Base-by-base conservation (phyloP, 1,140 invertebrate genomes). In the Papilio polyxenes region DNA sequence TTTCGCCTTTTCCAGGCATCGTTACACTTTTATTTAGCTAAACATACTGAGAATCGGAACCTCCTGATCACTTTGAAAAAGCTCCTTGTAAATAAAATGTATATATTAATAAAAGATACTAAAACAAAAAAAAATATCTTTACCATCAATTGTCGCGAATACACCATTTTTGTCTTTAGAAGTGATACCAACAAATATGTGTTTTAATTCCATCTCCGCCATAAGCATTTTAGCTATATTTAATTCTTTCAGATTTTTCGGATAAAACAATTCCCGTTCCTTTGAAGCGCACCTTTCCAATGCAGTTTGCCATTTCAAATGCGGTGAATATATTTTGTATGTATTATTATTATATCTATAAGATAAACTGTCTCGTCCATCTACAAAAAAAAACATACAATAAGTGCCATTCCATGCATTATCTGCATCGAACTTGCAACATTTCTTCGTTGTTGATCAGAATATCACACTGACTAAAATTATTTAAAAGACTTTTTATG, bases 101-200 rank as follows among this genome's bases (percentile, higher is more conserved):
- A 3, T 44, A 44, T 7, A 44, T 44, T 44, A 44, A 13, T 23
- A 10, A n/a, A 17, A 23, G 8, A 10, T 8, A n/a, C 11, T 65
- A 65, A 31, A 10, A 65, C 23, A 23, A 65, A 10, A 65, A 10
- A 23, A 11, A 31, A 31, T 13, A 65, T 65, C 23, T 10, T 65
- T 65, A 65, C 62, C 62, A 4, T 65, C 20, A 65, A 31, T 23
- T 8, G 62, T 65, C 62, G 9, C 31, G 23, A 31, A 65, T 65
- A 13, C 23, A 31, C 62, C 62, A 65, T 65, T 17, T 11, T 31
- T 31, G 0, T 65, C 23, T 65, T 65, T 31, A 13, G 62, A 65
- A 11, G 62, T 65, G 62, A 65, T 37, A 65, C 62, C 62, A 65
- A 65, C 62, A 31, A 65, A 65, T 8, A 65, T 65, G 62, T 13